A percentile compares a stretch with the other conserved stretches of the same genome.
Conservation (phyloP, 2,113 vertebrate genomes). For the Tychaedon coryphoeus region DNA sequence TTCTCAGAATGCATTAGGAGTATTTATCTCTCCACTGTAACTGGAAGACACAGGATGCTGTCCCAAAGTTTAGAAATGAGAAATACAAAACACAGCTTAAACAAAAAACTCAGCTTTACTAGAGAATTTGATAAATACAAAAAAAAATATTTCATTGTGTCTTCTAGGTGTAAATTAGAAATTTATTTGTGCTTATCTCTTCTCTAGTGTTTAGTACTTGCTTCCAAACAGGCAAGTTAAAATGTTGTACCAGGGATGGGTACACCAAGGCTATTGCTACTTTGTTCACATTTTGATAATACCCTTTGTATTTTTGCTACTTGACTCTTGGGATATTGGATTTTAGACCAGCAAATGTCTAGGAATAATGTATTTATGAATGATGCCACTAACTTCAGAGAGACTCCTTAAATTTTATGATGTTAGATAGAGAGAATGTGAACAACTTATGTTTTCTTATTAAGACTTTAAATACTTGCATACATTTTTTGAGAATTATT, state of each 20-base stretch:
- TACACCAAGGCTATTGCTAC: background rate
- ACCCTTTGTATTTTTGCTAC: background rate
- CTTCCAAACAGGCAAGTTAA: background rate
- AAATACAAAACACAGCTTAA: background rate
- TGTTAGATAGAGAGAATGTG: background rate
- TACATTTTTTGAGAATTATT: background rate
- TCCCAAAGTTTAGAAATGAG: background rate
- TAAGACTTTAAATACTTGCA: background rate
- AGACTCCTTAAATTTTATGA: background rate
- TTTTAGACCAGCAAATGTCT: background rate
- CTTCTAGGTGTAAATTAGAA: background rate
- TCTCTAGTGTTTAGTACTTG: background rate
- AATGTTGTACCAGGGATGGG: background rate
- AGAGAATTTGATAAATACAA: background rate
- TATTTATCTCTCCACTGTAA: fast-evolving
- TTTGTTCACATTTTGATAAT: background rate
- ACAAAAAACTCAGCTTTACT: background rate
- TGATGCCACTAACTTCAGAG: background rate
- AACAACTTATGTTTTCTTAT: background rate
- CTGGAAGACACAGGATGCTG: background rate
- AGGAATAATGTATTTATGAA: background rate
- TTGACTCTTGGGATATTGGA: background rate
- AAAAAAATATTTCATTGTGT: background rate
- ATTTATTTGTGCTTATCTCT: background rate
- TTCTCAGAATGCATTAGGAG: background rate